Conservation (phyloP, 2,797 vertebrate genomes). For the Tragopan temminckii region DNA sequence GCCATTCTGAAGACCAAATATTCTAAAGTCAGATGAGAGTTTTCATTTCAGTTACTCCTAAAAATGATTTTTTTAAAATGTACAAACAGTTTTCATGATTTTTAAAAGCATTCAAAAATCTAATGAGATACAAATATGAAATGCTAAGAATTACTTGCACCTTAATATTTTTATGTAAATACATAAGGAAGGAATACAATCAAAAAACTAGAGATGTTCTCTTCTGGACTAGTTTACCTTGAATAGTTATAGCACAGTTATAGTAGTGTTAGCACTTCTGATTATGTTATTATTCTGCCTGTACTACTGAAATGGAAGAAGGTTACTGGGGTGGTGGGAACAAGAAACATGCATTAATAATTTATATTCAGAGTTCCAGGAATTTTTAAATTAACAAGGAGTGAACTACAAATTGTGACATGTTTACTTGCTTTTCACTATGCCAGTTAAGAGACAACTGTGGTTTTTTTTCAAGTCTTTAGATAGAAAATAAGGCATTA, state of each 20-base stretch:
- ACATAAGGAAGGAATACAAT: background rate
- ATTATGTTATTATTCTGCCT: background rate
- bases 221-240: background rate
- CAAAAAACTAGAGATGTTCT: background rate
- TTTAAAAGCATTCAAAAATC: background rate
- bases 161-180: background rate
- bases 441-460: background rate
- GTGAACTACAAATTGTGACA: background rate
- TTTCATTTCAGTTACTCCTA: background rate
- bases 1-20: background rate
- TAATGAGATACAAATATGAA: background rate
- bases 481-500: background rate
- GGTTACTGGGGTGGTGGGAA: background rate
- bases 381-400: background rate
- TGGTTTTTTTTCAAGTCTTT: background rate
- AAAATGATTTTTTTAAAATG: background rate
- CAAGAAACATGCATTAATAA: background rate
- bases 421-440: background rate
- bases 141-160: background rate
- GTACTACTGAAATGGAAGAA: background rate
- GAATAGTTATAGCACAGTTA: too few species aligned
- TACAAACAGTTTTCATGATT: background rate
- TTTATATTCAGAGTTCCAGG: background rate
- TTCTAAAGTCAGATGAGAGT: background rate
- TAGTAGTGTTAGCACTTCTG: background rate